Conservation (phyloP, 1,140 invertebrate species). For the Lucilia cuprina region DNA sequence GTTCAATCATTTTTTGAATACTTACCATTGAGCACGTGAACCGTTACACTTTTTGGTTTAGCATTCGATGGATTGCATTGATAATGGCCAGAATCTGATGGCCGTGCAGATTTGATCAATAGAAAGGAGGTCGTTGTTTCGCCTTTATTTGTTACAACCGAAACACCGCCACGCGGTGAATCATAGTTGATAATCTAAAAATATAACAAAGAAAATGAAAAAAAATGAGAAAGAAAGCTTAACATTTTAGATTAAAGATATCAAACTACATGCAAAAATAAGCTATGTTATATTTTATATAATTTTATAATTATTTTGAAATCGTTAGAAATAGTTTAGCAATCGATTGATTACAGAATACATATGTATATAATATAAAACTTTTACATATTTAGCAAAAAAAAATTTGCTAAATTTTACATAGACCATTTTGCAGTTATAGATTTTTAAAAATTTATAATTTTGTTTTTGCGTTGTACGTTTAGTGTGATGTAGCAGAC, state of each 20-base stretch:
- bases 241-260: neutral
- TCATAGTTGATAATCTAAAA: constrained; percentile 88
- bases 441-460: too few relatives aligned
- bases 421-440: too few relatives aligned
- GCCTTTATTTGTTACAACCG: constrained; percentile 79
- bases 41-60: constrained; percentile 83
- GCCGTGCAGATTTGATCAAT: constrained; percentile 76
- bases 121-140: constrained; percentile 80
- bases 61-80: constrained; percentile 86
- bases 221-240: neutral
- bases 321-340: too few relatives aligned
- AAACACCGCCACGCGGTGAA: constrained; percentile 80
- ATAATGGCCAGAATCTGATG: constrained; percentile 79
- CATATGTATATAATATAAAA: too few relatives aligned
- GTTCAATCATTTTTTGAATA: constrained; percentile 51
- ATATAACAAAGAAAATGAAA: constrained; percentile 19
- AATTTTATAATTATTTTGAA: too few relatives aligned
- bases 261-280: too few relatives aligned
- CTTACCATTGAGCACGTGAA: constrained; percentile 91
- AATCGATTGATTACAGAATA: too few relatives aligned
- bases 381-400: too few relatives aligned
- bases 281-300: too few relatives aligned
- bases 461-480: too few relatives aligned
- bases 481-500: too few relatives aligned
- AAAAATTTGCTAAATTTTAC: too few relatives aligned